Percentiles rank a stretch among this genome's conserved stretches.
These are phyloP conservation scores for Drosophila fungiperda DNA, from an alignment of 2,888 invertebrate genomes.

Conservation along the genomic window DNA sequence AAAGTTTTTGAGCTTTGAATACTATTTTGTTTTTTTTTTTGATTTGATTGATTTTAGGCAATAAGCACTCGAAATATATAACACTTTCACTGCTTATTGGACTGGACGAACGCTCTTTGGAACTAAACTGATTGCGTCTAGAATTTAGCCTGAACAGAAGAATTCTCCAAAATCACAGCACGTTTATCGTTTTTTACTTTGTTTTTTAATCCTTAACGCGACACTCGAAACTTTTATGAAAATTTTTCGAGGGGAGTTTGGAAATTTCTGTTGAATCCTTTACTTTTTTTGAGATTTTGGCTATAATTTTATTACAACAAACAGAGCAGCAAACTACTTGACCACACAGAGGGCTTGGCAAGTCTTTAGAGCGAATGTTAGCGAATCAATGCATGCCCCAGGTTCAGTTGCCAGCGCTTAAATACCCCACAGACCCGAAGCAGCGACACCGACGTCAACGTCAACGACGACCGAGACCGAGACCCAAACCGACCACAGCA, in stretches of 20 bases:
- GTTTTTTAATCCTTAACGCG: constrained; percentile 60
- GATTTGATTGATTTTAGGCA: constrained; percentile 39
- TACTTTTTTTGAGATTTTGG: constrained; percentile 51
- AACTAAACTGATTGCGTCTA: constrained; percentile 79
- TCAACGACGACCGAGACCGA: constrained; percentile 51
- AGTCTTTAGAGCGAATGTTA: constrained; percentile 89
- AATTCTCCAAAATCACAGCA: constrained; percentile 61
- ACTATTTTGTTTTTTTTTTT: constrained; percentile 69
- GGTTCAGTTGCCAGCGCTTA: constrained; percentile 88
- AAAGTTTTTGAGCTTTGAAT: constrained; percentile 73
- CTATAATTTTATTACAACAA: constrained; percentile 84
- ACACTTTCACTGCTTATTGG: constrained; percentile 83
- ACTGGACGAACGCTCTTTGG: constrained; percentile 55
- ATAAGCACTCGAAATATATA: constrained; percentile 82
- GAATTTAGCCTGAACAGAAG: constrained; percentile 70
- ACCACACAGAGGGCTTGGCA: constrained; percentile 83
- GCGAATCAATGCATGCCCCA: constrained; percentile 89
- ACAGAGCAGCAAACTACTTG: constrained; percentile 82
- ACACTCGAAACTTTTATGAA: constrained; percentile 44
- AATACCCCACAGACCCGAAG: constrained; percentile 85
- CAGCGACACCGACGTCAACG: constrained; percentile 30
- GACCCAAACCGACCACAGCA: constrained; percentile 42
- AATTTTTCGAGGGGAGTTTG: constrained; percentile 40
- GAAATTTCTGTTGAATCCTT: constrained; percentile 16
- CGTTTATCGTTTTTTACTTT: constrained; percentile 33